These are phyloP conservation scores for Melanocharis versteri DNA, from an alignment of 2,113 vertebrate genomes.

Conservation along the genomic window DNA sequence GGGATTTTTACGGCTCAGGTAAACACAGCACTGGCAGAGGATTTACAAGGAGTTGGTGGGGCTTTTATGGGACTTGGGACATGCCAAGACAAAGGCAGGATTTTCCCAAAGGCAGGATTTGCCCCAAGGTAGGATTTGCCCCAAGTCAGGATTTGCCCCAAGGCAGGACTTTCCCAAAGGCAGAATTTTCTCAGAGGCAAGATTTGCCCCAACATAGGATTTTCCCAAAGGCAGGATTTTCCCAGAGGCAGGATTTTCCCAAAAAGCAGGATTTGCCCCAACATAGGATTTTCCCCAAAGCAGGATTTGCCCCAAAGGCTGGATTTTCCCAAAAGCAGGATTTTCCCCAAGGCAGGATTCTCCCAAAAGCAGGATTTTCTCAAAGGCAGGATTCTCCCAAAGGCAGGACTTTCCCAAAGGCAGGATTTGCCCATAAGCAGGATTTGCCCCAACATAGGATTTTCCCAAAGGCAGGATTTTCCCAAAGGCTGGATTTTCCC, in stretches of 20 bases:
- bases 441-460: too few species aligned
- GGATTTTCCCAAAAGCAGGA: background rate
- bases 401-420: background rate
- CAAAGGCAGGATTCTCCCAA: background rate
- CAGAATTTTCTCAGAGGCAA: background rate
- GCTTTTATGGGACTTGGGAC: background rate
- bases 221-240: background rate
- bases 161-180: accelerated
- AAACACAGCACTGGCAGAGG: background rate
- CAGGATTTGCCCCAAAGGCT: too few species aligned
- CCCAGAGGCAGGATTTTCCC: background rate
- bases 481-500: background rate
- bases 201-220: background rate
- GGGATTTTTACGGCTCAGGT: background rate
- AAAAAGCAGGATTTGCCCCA: background rate
- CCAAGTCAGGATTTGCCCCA: background rate
- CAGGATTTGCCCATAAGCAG: background rate
- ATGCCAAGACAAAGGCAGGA: background rate
- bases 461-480: background rate
- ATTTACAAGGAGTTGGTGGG: background rate
- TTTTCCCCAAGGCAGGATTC: background rate
- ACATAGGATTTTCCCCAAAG: too few species aligned
- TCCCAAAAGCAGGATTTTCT: background rate
- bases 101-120: background rate
- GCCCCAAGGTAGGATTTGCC: background rate